Conservation (phyloP, 2,113 vertebrate genomes). For the Xenus cinereus region DNA sequence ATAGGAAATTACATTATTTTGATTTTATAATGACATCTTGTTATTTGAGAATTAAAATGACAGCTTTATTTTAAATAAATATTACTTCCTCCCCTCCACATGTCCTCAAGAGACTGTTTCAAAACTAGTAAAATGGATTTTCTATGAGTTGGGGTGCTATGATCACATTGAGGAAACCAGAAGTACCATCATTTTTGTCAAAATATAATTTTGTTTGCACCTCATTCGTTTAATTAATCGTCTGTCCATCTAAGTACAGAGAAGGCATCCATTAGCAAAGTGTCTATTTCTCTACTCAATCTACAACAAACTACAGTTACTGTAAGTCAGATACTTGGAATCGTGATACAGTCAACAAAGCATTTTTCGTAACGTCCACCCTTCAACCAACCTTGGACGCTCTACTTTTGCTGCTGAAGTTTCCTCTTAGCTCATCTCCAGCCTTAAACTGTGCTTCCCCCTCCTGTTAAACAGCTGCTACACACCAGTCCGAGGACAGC, state of each 20-base stretch:
- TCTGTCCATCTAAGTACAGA: background rate
- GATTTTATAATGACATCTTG: background rate
- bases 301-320: background rate
- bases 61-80: background rate
- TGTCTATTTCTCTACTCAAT: background rate
- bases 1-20: background rate
- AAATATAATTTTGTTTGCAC: background rate
- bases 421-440: background rate
- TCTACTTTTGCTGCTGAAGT: background rate
- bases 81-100: fast-evolving
- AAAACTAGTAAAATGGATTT: background rate
- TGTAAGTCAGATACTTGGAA: background rate
- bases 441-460: background rate
- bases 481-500: background rate
- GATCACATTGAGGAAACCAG: background rate
- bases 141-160: background rate
- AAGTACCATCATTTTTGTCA: background rate
- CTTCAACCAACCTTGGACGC: background rate
- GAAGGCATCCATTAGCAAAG: background rate
- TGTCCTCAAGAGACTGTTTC: background rate
- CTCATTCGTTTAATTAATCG: background rate
- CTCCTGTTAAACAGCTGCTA: constrained; percentile 30
- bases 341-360: background rate
- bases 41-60: background rate
- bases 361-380: fast-evolving